A percentile compares a stretch with the other conserved stretches of the same genome.
These are phyloP conservation scores for Sternarchorhynchus goeldii DNA, from an alignment of 2,797 vertebrate species.

Conservation along the genomic window DNA sequence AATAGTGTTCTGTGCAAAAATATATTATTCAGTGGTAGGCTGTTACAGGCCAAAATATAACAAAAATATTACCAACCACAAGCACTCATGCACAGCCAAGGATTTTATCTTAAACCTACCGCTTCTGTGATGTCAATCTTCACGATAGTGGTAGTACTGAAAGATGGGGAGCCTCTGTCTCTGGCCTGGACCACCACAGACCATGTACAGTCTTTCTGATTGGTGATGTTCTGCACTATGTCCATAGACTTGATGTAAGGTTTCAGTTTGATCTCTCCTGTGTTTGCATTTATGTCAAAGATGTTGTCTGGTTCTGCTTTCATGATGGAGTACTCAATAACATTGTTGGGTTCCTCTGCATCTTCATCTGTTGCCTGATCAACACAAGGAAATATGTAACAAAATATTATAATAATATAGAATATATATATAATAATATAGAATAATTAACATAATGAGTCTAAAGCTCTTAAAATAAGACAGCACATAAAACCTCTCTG, in stretches of 20 bases:
- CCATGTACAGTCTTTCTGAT: constrained; percentile 87
- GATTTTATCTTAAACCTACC: constrained; percentile 72
- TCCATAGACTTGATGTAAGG: constrained; percentile 92
- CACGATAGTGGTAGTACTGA: constrained; percentile 92
- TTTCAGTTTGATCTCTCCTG: constrained; percentile 93
- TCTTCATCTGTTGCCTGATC: constrained; percentile 90
- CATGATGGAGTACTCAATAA: constrained; percentile 97
- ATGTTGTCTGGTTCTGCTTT: constrained; percentile 91
- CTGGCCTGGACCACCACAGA: constrained; percentile 94
- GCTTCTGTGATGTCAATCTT: constrained; percentile 96
- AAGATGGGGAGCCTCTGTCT: constrained; percentile 91
- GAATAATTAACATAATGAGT: neutral
- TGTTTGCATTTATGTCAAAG: constrained; percentile 90
- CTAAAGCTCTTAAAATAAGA: neutral
- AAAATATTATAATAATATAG: neutral
- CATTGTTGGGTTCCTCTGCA: constrained; percentile 94
- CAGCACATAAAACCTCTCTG: neutral
- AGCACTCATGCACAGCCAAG: neutral
- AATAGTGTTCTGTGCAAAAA: neutral
- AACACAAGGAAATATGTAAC: neutral
- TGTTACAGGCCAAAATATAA: neutral
- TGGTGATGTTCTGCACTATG: constrained; percentile 91
- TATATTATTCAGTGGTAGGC: no score
- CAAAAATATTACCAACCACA: neutral
- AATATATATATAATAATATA: neutral